These are phyloP conservation scores for Folsomia manolachei DNA, from an alignment of 2,888 invertebrate genomes.

Conservation along the genomic window DNA sequence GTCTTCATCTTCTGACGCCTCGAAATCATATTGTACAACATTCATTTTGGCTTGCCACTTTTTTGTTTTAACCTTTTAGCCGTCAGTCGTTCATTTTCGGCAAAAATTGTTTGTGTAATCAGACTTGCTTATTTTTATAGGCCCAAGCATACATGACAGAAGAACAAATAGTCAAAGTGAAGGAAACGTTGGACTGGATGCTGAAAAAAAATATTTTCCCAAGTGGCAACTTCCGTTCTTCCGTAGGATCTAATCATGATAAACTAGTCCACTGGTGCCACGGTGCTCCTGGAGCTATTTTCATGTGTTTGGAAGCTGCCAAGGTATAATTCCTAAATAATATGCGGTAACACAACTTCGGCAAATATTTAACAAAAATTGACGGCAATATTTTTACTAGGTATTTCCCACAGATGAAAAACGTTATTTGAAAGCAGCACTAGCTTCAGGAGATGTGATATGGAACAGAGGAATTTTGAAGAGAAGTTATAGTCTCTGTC, in stretches of 20 bases:
- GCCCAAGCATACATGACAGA: conserved; percentile 51
- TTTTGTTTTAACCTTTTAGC: not conserved
- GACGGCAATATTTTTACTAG: conserved; percentile 59
- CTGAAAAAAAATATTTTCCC: conserved; percentile 52
- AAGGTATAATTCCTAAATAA: too few species aligned
- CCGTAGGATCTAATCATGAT: conserved; percentile 67
- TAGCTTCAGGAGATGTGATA: conserved; percentile 70
- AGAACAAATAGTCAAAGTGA: conserved; percentile 53
- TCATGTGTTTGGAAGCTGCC: conserved; percentile 66
- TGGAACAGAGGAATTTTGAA: conserved; percentile 76
- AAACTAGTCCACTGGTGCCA: conserved; percentile 89
- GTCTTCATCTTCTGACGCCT: not conserved
- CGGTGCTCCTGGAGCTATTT: conserved; percentile 83
- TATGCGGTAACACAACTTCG: too few species aligned
- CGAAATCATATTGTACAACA: too few species aligned
- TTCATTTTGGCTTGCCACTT: not conserved
- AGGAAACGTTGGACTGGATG: conserved; percentile 67
- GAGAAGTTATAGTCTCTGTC: conserved; percentile 85
- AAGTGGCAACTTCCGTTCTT: conserved; percentile 59
- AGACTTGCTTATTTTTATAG: conserved; percentile 54
- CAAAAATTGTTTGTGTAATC: conserved; percentile 23
- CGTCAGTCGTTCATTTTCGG: too few species aligned
- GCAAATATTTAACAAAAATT: too few species aligned
- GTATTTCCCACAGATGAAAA: conserved; percentile 63
- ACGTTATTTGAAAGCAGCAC: conserved; percentile 66